Evolutionary conservation across 2,113 vertebrate genomes (phyloP).

Genomic region (Podocnemis expansa): DNA sequence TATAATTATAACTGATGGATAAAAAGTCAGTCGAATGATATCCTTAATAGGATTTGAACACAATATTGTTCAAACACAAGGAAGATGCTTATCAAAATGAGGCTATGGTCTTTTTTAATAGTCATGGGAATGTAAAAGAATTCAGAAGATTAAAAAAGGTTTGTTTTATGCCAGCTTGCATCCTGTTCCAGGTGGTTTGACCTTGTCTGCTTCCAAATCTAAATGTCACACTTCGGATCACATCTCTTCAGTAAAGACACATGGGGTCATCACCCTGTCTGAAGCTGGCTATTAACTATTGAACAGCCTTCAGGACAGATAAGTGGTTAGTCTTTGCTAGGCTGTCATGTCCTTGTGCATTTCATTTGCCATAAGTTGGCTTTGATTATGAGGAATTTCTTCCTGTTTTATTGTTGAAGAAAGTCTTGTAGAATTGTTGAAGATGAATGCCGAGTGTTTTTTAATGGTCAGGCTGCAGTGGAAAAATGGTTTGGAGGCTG

Average conservation of each 20-base stretch:
- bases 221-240: constrained; percentile 21
- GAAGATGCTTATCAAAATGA: background rate
- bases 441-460: background rate
- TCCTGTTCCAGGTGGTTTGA: background rate
- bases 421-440: constrained; percentile 51
- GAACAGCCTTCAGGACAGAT: background rate
- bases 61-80: constrained; percentile 31
- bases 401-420: constrained; percentile 54
- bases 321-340: background rate
- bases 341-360: constrained; percentile 48
- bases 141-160: background rate
- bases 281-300: background rate
- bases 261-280: constrained; percentile 11
- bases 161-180: background rate
- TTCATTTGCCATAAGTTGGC: constrained; percentile 71
- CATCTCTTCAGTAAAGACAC: constrained; percentile 10
- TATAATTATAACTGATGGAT: constrained; percentile 18
- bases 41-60: constrained; percentile 26
- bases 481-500: background rate
- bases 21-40: background rate
- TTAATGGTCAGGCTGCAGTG: constrained; percentile 13
- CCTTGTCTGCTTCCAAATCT: background rate
- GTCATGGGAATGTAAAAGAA: background rate
- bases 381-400: constrained; percentile 64
- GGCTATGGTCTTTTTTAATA: background rate